Conservation (phyloP, 2,113 vertebrate genomes). For the Amia ocellicauda region DNA sequence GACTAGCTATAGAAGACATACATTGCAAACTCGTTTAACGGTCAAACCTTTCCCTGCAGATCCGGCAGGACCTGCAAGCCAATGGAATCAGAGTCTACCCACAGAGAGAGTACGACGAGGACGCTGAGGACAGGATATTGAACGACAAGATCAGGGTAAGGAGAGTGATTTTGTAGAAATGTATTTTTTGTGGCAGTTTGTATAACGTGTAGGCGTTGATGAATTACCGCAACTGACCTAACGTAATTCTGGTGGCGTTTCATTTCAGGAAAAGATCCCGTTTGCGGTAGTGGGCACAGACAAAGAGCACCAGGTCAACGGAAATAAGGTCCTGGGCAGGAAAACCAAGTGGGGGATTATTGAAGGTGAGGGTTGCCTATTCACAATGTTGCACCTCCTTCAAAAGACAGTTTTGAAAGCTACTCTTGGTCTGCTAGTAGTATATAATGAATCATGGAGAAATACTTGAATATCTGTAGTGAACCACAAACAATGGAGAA, state of each 20-base stretch:
- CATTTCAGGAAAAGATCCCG: slow-evolving; percentile 80
- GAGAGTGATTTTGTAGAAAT: not conserved
- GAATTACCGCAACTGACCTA: too few species aligned
- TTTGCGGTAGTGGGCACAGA: slow-evolving; percentile 93
- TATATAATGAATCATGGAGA: too few species aligned
- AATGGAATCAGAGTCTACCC: slow-evolving; percentile 85
- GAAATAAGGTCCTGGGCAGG: slow-evolving; percentile 85
- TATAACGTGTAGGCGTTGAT: too few species aligned
- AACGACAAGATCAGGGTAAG: slow-evolving; percentile 87
- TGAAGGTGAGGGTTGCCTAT: slow-evolving; percentile 75
- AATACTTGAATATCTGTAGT: too few species aligned
- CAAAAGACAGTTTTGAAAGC: too few species aligned
- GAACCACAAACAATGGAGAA: too few species aligned
- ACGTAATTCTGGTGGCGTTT: too few species aligned
- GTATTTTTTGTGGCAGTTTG: too few species aligned
- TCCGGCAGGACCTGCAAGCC: slow-evolving; percentile 79
- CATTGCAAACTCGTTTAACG: too few species aligned
- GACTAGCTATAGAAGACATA: too few species aligned
- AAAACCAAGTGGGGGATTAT: slow-evolving; percentile 97
- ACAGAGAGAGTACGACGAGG: slow-evolving; percentile 82
- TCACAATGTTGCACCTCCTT: too few species aligned
- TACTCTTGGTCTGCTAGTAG: too few species aligned
- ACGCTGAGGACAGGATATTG: slow-evolving; percentile 71
- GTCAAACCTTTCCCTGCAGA: slow-evolving; percentile 68
- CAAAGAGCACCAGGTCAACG: slow-evolving; percentile 87